Conservation (phyloP, 2,113 vertebrate species). For the Archilochus colubris region DNA sequence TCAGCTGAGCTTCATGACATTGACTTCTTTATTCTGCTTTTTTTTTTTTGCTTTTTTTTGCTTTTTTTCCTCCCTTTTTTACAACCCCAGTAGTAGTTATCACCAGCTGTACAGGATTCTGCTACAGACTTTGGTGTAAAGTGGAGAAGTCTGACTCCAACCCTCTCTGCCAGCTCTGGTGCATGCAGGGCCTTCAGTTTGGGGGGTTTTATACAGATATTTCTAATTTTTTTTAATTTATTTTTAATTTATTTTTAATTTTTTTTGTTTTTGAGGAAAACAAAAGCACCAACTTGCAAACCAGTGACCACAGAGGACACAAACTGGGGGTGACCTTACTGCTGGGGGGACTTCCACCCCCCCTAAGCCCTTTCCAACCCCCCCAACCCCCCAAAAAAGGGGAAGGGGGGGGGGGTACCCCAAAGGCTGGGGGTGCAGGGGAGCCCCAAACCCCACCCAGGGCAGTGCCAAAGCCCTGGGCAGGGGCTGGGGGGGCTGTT, state of each 20-base stretch:
- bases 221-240: not conserved
- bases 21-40: constrained; percentile 25
- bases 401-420: too few species aligned
- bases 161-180: not conserved
- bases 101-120: constrained; percentile 81
- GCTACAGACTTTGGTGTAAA: constrained; percentile 87
- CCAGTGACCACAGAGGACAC: not conserved
- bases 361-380: not conserved
- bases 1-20: not conserved
- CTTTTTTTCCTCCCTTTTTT: not conserved
- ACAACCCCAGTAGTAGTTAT: constrained; percentile 57
- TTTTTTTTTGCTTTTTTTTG: not conserved
- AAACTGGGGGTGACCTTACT: accelerated
- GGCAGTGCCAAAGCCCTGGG: accelerated
- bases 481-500: accelerated
- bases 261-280: not conserved
- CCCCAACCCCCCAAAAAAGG: too few species aligned
- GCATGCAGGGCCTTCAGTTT: not conserved
- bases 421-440: not conserved
- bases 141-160: constrained; percentile 54
- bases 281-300: not conserved
- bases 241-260: too few species aligned
- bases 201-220: too few species aligned
- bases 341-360: accelerated
- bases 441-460: not conserved